phyloP scores from a whole-genome alignment of 2,797 vertebrate genomes.

The Pipistrellus nathusii region DNA sequence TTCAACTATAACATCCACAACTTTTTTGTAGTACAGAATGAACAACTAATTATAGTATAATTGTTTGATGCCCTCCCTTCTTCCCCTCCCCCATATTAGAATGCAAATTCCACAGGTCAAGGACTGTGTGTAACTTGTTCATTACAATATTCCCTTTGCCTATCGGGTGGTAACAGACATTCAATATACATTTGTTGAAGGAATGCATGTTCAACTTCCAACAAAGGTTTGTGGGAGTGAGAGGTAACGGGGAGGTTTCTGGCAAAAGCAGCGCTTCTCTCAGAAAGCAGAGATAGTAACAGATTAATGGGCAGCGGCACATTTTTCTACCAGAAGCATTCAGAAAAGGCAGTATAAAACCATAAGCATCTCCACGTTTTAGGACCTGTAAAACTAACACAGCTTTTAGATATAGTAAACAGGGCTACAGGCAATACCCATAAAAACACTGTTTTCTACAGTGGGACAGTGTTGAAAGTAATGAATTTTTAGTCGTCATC shows the following conservation, averaged over 20 bases:
- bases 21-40: neutral
- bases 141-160: neutral
- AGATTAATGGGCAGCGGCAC: neutral
- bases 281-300: neutral
- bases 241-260: neutral
- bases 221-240: constrained; percentile 5
- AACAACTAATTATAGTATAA: constrained; percentile 20
- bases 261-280: constrained; percentile 12
- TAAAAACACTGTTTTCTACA: neutral
- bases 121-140: neutral
- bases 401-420: constrained; percentile 41
- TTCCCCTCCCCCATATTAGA: neutral
- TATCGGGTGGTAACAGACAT: constrained; percentile 43
- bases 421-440: neutral
- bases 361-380: constrained; percentile 20
- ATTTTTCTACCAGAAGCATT: constrained; percentile 34
- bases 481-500: constrained; percentile 30
- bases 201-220: constrained; percentile 31
- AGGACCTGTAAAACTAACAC: neutral
- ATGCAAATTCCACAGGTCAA: constrained; percentile 56
- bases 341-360: constrained; percentile 38
- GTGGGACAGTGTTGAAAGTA: neutral
- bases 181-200: constrained; percentile 42
- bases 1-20: constrained; percentile 41
- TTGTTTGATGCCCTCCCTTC: neutral